Conservation (phyloP, 2,888 invertebrate species). For the Gasteruption jaculator region DNA sequence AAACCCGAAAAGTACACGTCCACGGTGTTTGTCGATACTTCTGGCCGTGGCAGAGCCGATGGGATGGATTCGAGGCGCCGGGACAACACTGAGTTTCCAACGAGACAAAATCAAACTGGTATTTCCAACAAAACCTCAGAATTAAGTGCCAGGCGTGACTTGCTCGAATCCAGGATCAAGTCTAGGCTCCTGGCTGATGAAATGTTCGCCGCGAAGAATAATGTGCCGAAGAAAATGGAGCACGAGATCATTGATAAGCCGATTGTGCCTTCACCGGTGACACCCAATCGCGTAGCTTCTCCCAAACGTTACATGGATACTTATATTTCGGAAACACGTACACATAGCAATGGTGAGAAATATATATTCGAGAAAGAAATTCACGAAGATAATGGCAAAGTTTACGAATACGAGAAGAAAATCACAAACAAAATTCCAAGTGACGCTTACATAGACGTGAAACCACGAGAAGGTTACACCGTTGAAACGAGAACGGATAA, state of each 20-base stretch:
- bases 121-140: constrained; percentile 53
- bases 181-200: constrained; percentile 56
- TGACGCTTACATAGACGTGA: constrained; percentile 51
- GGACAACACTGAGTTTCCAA: constrained; percentile 28
- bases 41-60: constrained; percentile 61
- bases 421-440: constrained; percentile 54
- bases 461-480: constrained; percentile 40
- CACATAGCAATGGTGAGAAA: constrained; percentile 46
- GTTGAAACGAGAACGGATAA: constrained; percentile 45
- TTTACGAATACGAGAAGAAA: constrained; percentile 48
- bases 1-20: constrained; percentile 46
- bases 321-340: constrained; percentile 44
- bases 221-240: constrained; percentile 38
- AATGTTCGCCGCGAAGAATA: constrained; percentile 37
- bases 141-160: constrained; percentile 68
- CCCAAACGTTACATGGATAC: constrained; percentile 46
- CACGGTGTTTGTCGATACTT: constrained; percentile 51
- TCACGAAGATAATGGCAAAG: constrained; percentile 48
- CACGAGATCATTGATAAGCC: constrained; percentile 48
- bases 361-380: constrained; percentile 48
- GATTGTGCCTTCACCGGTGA: constrained; percentile 46
- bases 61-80: constrained; percentile 44
- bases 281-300: constrained; percentile 39
- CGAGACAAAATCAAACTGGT: constrained; percentile 23
- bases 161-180: constrained; percentile 71